A percentile compares a stretch with the other conserved stretches of the same genome.
Conservation (phyloP, 2,888 invertebrate genomes). For the Tiliacea citrago region DNA sequence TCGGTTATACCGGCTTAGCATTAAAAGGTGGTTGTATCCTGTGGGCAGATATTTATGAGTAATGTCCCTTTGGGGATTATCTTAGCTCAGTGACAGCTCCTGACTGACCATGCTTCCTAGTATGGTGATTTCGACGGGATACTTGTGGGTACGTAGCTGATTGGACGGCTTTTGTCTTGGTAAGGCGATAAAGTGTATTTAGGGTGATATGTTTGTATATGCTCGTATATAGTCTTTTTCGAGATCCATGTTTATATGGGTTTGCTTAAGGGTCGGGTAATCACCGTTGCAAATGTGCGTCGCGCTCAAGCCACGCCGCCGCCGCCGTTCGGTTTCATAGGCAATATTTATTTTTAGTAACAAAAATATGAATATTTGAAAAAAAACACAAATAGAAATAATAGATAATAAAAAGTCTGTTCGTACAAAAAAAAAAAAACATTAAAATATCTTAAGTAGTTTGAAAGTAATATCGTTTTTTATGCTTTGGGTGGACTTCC, state of each 20-base stretch:
- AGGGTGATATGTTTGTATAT: conserved; percentile 2
- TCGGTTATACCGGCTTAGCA: conserved; percentile 83
- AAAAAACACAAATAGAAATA: no score
- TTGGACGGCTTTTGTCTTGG: conserved; percentile 45
- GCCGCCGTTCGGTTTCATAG: no score
- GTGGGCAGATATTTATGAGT: conserved; percentile 67
- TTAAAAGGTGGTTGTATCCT: conserved; percentile 72
- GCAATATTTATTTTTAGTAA: no score
- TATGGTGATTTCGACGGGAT: conserved; percentile 29
- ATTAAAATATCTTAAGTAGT: no score
- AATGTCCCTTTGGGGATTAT: conserved; percentile 66
- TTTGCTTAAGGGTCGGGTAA: no score
- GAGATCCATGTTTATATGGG: not conserved
- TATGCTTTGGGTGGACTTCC: no score
- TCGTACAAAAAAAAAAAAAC: no score
- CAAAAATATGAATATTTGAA: no score
- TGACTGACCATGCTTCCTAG: conserved; percentile 59
- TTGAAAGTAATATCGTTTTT: no score
- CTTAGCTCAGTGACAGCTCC: conserved; percentile 59
- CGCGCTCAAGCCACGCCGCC: no score
- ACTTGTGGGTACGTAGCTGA: conserved; percentile 19
- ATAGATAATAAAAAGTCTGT: no score
- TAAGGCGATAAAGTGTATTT: conserved; percentile 20
- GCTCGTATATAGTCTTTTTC: not conserved
- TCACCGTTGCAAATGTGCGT: no score